Evolutionary conservation across 37 sponge, comb jelly and placozoan species (phyloP).

Genomic region (Geodia barretti): DNA sequence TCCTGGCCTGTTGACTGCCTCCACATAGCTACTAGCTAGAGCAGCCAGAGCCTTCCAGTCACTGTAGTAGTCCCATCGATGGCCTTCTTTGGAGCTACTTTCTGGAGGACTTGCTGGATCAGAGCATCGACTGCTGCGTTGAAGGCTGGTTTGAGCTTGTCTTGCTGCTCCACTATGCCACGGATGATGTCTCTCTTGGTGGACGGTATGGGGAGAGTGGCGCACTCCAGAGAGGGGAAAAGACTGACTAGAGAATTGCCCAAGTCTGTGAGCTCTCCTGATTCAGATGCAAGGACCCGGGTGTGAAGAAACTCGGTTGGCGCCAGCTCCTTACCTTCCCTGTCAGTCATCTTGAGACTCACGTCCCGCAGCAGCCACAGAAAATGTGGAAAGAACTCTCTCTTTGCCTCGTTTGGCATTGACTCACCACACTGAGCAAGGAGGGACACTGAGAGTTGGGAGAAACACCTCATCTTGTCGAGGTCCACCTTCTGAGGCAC

Average conservation of each 20-base stretch:
- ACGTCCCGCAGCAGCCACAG: conserved; percentile 49
- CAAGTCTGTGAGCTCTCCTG: too few species aligned
- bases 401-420: too few species aligned
- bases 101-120: background rate
- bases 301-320: conserved; percentile 35
- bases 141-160: conserved; percentile 10
- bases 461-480: conserved; percentile 15
- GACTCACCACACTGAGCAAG: too few species aligned
- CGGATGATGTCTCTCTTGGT: conserved; percentile 1
- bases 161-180: conserved; percentile 2
- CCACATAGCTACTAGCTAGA: conserved; percentile 6
- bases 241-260: too few species aligned
- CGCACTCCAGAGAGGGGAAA: conserved; percentile 36
- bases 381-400: conserved; percentile 55
- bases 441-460: too few species aligned
- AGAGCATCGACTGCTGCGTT: background rate
- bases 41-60: conserved; percentile 19
- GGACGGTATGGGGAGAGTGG: conserved; percentile 16
- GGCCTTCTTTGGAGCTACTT: conserved; percentile 15
- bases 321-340: too few species aligned
- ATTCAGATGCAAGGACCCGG: too few species aligned
- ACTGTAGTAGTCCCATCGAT: background rate
- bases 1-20: conserved; percentile 38
- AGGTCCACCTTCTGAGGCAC: conserved; percentile 15
- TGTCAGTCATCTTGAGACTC: background rate